Evolutionary conservation across 37 sponge, comb jelly and placozoan genomes (phyloP), one percentile per base, ranked within the genome.

Genomic region (Halichondria panicea): DNA sequence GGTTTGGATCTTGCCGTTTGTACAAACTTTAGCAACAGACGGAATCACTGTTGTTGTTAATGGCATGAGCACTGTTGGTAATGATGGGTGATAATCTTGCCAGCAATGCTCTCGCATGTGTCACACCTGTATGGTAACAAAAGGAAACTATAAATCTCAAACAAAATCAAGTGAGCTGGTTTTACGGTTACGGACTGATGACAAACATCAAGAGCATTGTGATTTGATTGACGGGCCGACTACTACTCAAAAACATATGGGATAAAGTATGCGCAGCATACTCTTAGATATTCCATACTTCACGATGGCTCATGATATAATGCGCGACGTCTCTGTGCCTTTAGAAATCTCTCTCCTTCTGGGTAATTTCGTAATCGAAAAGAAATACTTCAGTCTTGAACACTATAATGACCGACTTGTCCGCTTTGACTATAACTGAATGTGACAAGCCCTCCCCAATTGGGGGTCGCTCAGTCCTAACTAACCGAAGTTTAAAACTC

Each of bases 271-370:
- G 43, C 41, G 71, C 3, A 55, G 60, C 42, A 12, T 19, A 22
- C 55, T 67, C 19, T 19, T 74, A 15, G 44, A 74, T 9, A 12
- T 65, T 18, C n/a, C 61, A n/a, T 59, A 59, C 22, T 59, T 59
- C 35, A 15, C 66, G 8, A 7, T 82, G 43, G 59, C 83, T 27
- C 75, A 82, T 66, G 75, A 82, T 74, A 22, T 65, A n/a, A 82
- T 82, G 83, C 83, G 74, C 32, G 75, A 82, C 37, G n/a, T 82
- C n/a, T 37, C 74, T 3, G 83, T 74, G 40, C 75, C 75, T n/a
- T 75, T 82, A 28, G 72, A 72, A 31, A 31, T 72, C 21, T 55
- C 56, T 6, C 39, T 72, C 4, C 58, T 72, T 8, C 57, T 72
- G 3, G 18, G 24, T 6, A 37, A 72, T 55, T 72, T 37, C 39